A percentile compares a stretch with the other conserved stretches of the same genome.
Evolutionary conservation across 2,797 vertebrate genomes (phyloP).

Genomic region (Hydrophis major): DNA sequence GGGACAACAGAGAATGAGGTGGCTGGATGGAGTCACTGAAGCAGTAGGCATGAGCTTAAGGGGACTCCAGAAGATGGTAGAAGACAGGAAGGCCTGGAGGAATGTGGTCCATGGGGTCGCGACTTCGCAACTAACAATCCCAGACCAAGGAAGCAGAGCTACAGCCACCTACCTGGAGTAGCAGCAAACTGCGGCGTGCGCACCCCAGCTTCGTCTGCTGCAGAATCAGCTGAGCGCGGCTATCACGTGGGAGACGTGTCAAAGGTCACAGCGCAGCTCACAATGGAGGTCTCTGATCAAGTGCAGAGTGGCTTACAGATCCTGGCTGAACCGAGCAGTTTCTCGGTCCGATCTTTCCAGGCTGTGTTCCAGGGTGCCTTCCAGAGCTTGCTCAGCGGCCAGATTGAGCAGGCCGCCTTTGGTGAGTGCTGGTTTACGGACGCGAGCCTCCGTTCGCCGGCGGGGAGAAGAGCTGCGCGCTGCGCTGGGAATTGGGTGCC

Average conservation of each 20-base stretch:
- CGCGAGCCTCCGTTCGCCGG: background rate
- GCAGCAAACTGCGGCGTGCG: background rate
- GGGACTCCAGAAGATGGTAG: too few relatives aligned
- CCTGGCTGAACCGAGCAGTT: slow-evolving; percentile 75
- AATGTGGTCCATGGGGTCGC: too few relatives aligned
- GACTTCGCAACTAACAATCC: too few relatives aligned
- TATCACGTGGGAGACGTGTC: slow-evolving; percentile 84
- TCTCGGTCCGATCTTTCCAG: slow-evolving; percentile 75
- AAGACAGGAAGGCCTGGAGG: too few relatives aligned
- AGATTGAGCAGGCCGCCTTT: slow-evolving; percentile 69
- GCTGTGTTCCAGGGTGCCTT: slow-evolving; percentile 80
- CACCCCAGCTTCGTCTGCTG: slow-evolving; percentile 2
- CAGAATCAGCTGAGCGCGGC: slow-evolving; percentile 52
- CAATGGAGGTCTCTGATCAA: slow-evolving; percentile 93
- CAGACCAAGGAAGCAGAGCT: background rate
- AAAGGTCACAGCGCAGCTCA: slow-evolving; percentile 75
- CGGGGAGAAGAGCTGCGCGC: slow-evolving; percentile 6
- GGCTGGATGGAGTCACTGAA: too few relatives aligned
- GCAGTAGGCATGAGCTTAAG: background rate
- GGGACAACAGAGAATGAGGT: too few relatives aligned
- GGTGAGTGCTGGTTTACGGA: slow-evolving; percentile 76
- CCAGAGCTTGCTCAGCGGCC: slow-evolving; percentile 78
- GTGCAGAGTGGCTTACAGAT: slow-evolving; percentile 82
- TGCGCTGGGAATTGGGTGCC: slow-evolving; percentile 19
- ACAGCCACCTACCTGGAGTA: background rate